Conservation (phyloP, 2,888 invertebrate species). For the Athripsodes cinereus region DNA sequence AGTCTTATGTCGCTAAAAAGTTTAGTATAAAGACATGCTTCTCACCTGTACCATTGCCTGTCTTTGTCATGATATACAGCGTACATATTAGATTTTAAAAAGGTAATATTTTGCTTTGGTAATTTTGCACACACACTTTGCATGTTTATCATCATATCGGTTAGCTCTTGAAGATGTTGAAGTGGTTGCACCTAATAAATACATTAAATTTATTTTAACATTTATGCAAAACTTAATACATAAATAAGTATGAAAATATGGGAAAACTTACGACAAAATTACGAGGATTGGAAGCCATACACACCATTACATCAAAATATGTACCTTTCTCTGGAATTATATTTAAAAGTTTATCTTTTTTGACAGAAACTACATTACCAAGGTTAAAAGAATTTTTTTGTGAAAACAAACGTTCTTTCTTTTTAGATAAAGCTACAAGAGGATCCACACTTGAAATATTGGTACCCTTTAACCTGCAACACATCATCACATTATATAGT, state of each 20-base stretch:
- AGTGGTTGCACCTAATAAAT: conserved; percentile 46
- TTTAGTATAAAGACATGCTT: too few relatives aligned
- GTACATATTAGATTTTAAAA: conserved; percentile 59
- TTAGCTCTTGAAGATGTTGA: conserved; percentile 39
- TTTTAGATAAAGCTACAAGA: conserved; percentile 41
- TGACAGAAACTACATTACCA: neutral
- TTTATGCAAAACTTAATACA: too few relatives aligned
- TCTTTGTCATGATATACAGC: conserved; percentile 61
- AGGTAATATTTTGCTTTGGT: conserved; percentile 32
- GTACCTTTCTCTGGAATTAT: conserved; percentile 43
- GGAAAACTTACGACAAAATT: conserved; percentile 56
- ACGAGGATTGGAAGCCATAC: conserved; percentile 71
- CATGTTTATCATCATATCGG: conserved; percentile 59
- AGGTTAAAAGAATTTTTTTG: neutral
- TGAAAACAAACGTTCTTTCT: conserved; percentile 45
- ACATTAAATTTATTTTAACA: neutral
- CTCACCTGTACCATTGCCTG: conserved; percentile 68
- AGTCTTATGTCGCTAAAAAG: too few relatives aligned
- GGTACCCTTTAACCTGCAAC: too few relatives aligned
- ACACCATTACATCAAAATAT: conserved; percentile 65
- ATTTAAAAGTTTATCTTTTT: neutral
- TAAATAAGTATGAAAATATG: neutral
- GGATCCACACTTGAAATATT: conserved; percentile 30
- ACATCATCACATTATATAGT: too few relatives aligned
- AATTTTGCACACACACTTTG: conserved; percentile 55